Evolutionary conservation across 2,113 vertebrate genomes (phyloP), one percentile per base, ranked within the genome.

Genomic region (human (Homo sapiens)): DNA sequence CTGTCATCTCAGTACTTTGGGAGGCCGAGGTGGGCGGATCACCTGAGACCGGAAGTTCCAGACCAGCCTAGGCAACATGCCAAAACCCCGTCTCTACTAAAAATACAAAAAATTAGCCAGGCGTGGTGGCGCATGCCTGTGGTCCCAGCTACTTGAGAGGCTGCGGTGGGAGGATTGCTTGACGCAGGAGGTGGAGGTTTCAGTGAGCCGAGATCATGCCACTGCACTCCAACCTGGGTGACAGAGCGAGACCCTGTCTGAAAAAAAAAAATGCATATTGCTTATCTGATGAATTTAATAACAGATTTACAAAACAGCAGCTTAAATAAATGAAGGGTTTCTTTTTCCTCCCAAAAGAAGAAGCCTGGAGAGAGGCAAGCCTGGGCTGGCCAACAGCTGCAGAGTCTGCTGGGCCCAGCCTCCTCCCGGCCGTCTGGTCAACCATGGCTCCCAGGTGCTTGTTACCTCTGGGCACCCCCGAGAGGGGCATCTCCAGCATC

Each of bases 401-500:
- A 43, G 20, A 45, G 11, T 0, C 8, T 25, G 0, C n/a, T 10
- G 0, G n/a, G 16, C 27, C 55, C 81, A 7, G 35, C 64, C 38
- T 13, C 61, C 70, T n/a, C 27, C 50, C 0, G 14, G 6, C 25
- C 22, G 9, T 8, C 66, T 38, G 48, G n/a, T 73, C 82, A 45
- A 1, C 75, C 25, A 0, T 25, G 0, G 0, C 20, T 48, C 18
- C 0, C 0, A 22, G 25, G 6, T 9, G 10, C 3, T 17, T 0
- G 8, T 57, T 5, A 11, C 20, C 27, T 38, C 73, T 14, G 0
- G 4, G 40, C 8, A 13, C 70, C 38, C 16, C 1, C 27, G 6
- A 11, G 40, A 89, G 8, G 17, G 17, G 55, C 32, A 23, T 32
- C 8, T 25, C 35, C 68, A 27, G 76, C 1, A 0, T 22, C 59